Conservation (phyloP, 1,140 invertebrate genomes). For the Doryteuthis pealeii region DNA sequence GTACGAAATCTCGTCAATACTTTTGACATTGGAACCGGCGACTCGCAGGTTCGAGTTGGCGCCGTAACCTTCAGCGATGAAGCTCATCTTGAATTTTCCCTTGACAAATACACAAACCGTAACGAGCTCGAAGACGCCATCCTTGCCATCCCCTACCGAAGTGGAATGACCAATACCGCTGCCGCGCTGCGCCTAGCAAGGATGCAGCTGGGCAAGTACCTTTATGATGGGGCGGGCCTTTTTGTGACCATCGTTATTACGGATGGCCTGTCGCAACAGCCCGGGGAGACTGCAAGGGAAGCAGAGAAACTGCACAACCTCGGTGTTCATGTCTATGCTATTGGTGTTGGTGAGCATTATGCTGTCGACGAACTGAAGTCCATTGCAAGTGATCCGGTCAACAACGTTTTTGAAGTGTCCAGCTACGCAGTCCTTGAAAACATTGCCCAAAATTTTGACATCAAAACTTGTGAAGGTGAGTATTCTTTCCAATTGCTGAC, state of each 20-base stretch:
- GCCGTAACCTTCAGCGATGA: constrained; percentile 11
- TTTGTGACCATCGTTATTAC: constrained; percentile 47
- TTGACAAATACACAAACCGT: constrained; percentile 21
- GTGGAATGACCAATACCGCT: constrained; percentile 29
- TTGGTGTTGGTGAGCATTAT: constrained; percentile 46
- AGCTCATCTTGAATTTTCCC: not conserved
- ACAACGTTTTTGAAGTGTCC: constrained; percentile 27
- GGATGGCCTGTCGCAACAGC: constrained; percentile 43
- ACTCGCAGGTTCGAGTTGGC: constrained; percentile 20
- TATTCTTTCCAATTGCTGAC: not conserved
- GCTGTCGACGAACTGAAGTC: constrained; percentile 38
- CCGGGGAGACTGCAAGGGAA: constrained; percentile 27
- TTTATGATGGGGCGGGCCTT: constrained; percentile 21
- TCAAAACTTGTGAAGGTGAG: not conserved
- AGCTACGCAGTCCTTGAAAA: constrained; percentile 24
- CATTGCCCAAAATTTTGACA: constrained; percentile 2
- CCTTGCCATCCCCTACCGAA: constrained; percentile 20
- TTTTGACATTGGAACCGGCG: not conserved
- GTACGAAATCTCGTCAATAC: not conserved
- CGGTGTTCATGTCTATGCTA: constrained; percentile 46
- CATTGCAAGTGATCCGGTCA: constrained; percentile 37
- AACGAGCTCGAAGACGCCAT: constrained; percentile 25
- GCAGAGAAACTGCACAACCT: constrained; percentile 31
- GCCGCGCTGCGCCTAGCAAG: constrained; percentile 24
- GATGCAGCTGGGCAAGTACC: not conserved